These are phyloP conservation scores for Prosapia bicincta DNA, from an alignment of 2,888 invertebrate genomes.

Conservation along the genomic window DNA sequence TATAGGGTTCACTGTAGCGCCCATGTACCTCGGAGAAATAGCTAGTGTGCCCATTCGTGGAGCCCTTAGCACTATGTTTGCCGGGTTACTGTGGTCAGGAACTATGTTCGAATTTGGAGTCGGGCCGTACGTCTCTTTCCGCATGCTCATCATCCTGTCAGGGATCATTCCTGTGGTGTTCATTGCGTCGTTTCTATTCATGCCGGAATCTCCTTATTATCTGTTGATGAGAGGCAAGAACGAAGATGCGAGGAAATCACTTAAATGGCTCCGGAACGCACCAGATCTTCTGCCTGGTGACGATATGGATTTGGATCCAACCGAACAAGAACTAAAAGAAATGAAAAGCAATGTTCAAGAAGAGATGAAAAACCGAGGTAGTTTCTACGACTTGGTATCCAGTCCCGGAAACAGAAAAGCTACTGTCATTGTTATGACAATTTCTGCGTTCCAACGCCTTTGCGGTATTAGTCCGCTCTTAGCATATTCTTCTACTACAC, in stretches of 20 bases:
- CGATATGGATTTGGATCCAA: constrained; percentile 21
- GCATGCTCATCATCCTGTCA: constrained; percentile 40
- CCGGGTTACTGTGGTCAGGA: constrained; percentile 34
- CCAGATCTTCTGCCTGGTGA: constrained; percentile 11
- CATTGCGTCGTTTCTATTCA: constrained; percentile 52
- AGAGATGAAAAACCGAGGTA: constrained; percentile 49
- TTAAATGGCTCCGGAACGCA: constrained; percentile 26
- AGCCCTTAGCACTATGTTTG: constrained; percentile 34
- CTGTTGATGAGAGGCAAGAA: constrained; percentile 52
- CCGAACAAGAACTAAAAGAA: constrained; percentile 34
- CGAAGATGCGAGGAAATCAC: constrained; percentile 41
- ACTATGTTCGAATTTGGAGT: constrained; percentile 34
- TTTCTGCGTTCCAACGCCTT: constrained; percentile 49
- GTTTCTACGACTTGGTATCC: constrained; percentile 31
- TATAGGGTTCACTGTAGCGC: constrained; percentile 35
- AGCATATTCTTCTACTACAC: constrained; percentile 61
- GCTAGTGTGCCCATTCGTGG: constrained; percentile 34
- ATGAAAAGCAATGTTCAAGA: constrained; percentile 35
- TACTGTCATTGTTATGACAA: constrained; percentile 33
- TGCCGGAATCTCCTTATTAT: constrained; percentile 61
- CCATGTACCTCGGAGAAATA: constrained; percentile 37
- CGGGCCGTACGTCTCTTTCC: constrained; percentile 31
- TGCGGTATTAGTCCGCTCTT: constrained; percentile 62
- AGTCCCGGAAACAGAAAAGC: constrained; percentile 34
- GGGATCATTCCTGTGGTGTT: constrained; percentile 51